Evolutionary conservation across 2,888 invertebrate species (phyloP).

Genomic region (Aromia moschata): DNA sequence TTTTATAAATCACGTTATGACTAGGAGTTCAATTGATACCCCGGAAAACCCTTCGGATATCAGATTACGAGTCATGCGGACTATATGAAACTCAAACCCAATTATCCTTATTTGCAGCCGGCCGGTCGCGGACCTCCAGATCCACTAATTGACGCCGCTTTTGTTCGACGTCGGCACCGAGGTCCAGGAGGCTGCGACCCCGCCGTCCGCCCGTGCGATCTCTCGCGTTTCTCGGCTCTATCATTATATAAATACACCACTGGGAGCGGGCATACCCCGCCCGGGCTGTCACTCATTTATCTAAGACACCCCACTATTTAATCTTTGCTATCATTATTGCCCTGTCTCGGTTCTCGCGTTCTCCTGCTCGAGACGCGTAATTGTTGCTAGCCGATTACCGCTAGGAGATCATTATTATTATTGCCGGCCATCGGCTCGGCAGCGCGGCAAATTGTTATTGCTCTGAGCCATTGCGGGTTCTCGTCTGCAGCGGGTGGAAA

Average conservation of each 20-base stretch:
- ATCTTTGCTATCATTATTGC: constrained; percentile 61
- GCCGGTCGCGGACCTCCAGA: constrained; percentile 21
- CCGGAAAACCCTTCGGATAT: constrained; percentile 6
- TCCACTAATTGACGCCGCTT: constrained; percentile 37
- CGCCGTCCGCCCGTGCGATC: constrained; percentile 32
- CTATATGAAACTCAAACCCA: constrained; percentile 36
- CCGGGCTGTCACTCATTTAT: constrained; percentile 62
- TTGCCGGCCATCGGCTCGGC: constrained; percentile 41
- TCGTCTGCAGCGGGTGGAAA: too few relatives aligned
- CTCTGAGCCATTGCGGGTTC: neutral
- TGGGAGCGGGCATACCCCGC: constrained; percentile 56
- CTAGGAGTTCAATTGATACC: too few relatives aligned
- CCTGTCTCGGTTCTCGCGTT: constrained; percentile 42
- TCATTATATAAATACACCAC: constrained; percentile 64
- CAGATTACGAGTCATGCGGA: neutral
- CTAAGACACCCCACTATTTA: constrained; percentile 62
- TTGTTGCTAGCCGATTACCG: constrained; percentile 49
- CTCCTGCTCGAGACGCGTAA: constrained; percentile 49
- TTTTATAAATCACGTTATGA: too few relatives aligned
- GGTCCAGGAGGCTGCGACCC: constrained; percentile 63
- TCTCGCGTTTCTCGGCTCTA: constrained; percentile 47
- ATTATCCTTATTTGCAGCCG: constrained; percentile 35
- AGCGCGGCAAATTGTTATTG: constrained; percentile 34
- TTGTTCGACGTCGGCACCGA: constrained; percentile 38
- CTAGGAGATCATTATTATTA: constrained; percentile 47